Conservation (phyloP, 1,140 invertebrate genomes). For the Phthorimaea operculella region DNA sequence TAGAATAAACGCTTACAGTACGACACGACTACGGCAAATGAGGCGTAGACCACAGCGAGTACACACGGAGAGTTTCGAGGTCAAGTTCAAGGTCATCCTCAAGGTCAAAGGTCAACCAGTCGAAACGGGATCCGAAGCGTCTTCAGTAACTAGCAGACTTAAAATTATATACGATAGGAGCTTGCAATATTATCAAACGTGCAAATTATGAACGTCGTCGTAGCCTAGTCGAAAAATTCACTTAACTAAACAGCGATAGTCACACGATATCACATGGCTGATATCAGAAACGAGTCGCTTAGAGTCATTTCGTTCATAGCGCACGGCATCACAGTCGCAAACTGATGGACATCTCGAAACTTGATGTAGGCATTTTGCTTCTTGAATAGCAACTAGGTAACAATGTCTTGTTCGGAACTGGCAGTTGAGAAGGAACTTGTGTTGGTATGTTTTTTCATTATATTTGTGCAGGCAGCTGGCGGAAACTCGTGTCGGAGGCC, state of each 20-base stretch:
- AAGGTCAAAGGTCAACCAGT: background rate
- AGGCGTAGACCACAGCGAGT: constrained; percentile 10
- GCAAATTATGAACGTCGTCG: constrained; percentile 44
- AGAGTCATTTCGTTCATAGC: constrained; percentile 23
- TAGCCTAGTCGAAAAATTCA: constrained; percentile 33
- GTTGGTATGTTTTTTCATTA: too few relatives aligned
- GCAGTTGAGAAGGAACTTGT: too few relatives aligned
- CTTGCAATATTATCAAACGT: constrained; percentile 48
- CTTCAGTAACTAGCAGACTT: constrained; percentile 26
- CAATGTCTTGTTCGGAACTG: too few relatives aligned
- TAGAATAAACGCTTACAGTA: constrained; percentile 47
- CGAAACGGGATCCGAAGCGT: background rate
- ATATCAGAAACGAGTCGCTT: constrained; percentile 17
- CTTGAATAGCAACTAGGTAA: too few relatives aligned
- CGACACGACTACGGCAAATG: constrained; percentile 37
- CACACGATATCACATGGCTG: constrained; percentile 36
- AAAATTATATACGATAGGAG: constrained; percentile 34
- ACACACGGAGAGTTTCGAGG: too few relatives aligned
- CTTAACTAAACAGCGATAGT: constrained; percentile 29
- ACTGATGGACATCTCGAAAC: background rate
- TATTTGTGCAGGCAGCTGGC: too few relatives aligned
- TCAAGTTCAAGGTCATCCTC: too few relatives aligned
- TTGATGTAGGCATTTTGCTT: too few relatives aligned
- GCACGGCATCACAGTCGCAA: background rate
- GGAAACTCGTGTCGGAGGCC: too few relatives aligned